phyloP scores from a whole-genome alignment of 2,888 invertebrate genomes.

The Phaonia tiefii region DNA sequence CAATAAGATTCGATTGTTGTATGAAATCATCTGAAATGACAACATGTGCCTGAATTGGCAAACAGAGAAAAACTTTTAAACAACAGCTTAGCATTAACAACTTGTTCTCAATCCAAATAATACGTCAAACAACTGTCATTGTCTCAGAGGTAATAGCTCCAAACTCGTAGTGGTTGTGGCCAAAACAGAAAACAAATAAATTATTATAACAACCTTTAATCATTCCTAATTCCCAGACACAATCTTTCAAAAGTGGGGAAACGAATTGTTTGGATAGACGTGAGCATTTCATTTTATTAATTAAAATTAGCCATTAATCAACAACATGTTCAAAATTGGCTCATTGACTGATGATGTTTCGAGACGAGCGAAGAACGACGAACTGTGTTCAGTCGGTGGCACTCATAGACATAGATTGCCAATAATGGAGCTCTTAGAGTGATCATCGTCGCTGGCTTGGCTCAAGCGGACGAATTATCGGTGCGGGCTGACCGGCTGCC shows the following conservation, averaged over 20 bases:
- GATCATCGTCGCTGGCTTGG: slow-evolving; percentile 10
- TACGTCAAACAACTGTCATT: slow-evolving; percentile 64
- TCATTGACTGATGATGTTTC: slow-evolving; percentile 51
- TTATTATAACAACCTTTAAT: slow-evolving; percentile 27
- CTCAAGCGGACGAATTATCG: neutral
- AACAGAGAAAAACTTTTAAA: neutral
- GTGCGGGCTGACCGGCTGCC: slow-evolving; percentile 22
- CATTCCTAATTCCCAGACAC: slow-evolving; percentile 21
- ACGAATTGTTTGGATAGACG: slow-evolving; percentile 19
- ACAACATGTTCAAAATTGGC: slow-evolving; percentile 62
- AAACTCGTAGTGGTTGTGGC: neutral
- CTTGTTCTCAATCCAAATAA: slow-evolving; percentile 48
- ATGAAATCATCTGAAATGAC: slow-evolving; percentile 11
- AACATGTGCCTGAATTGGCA: slow-evolving; percentile 6
- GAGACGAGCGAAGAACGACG: slow-evolving; percentile 38
- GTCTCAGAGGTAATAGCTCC: slow-evolving; percentile 3
- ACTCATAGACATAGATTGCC: slow-evolving; percentile 22
- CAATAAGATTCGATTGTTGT: neutral
- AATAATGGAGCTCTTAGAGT: neutral
- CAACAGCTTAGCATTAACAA: slow-evolving; percentile 33
- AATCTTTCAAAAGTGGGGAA: slow-evolving; percentile 11
- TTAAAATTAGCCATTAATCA: slow-evolving; percentile 66
- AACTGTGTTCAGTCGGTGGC: slow-evolving; percentile 17
- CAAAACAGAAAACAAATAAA: slow-evolving; percentile 25
- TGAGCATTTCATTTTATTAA: slow-evolving; percentile 59